Evolutionary conservation across 2,888 invertebrate genomes (phyloP), one percentile per base, ranked within the genome.

Genomic region (Tinea pellionella): DNA sequence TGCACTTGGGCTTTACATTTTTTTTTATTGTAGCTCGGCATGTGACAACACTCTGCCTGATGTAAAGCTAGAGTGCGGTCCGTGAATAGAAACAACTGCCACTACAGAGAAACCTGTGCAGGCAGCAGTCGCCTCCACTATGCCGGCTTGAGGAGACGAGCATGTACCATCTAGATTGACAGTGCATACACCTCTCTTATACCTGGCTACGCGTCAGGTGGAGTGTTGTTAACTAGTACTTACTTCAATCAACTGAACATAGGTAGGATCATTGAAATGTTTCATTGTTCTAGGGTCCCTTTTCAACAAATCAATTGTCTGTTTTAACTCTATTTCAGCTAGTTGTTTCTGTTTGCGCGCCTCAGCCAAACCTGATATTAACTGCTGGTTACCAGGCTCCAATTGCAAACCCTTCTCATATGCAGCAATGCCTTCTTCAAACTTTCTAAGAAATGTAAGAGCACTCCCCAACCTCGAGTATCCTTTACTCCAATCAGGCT

Each of bases 401-500:
- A 91, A 72, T 67, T 91, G 80, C 9, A 96, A 77, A 11, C 94
- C 88, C 62, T 80, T 81, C 70, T 93, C 90, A 70, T 95, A 97
- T 0, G 94, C 92, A 56, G 89, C 88, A 55, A 93, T 88, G 0
- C 97, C 95, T 64, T 95, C 95, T 47, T 93, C 91, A 63, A 88
- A 88, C 61, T 90, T 89, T 2, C 92, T 91, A 62, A 97, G 79
- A 67, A 92, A 96, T 0, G 93, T 92, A 55, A 96, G 82, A 0
- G 96, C 96, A 64, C 94, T 92, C 0, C 96, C 97, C 81, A 96
- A 95, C 62, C 97, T 90, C 0, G 96, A 96, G 75, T 96, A 96
- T 0, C 94, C 94, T 75, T 96, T 97, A 1, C 91, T 90, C 97
- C 97, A 97, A 61, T 91, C 91, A 8, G 95, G 92, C 74, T 96